phyloP scores from a whole-genome alignment of 92 coral and sea anemone species.

The Ricordea florida region DNA sequence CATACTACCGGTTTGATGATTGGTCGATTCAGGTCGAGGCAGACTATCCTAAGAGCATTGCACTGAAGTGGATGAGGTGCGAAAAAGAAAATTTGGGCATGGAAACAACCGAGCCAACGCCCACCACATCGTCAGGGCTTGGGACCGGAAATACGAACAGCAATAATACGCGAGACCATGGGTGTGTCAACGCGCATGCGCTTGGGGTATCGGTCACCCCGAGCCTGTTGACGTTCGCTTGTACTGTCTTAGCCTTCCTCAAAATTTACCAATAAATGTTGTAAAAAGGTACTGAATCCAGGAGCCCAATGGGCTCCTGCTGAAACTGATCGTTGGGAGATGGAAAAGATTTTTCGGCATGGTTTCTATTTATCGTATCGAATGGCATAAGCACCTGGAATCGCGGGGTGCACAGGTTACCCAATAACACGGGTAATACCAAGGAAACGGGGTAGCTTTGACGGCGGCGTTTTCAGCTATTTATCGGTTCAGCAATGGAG shows the following conservation, averaged over 20 bases:
- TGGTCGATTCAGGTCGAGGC: conserved; percentile 40
- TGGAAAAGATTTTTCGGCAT: too few relatives aligned
- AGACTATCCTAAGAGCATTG: conserved; percentile 64
- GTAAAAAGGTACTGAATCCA: too few relatives aligned
- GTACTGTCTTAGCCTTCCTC: conserved; percentile 6
- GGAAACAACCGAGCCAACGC: not conserved
- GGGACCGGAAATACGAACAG: not conserved
- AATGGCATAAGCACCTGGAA: too few relatives aligned
- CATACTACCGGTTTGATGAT: conserved; percentile 63
- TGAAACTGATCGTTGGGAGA: too few relatives aligned
- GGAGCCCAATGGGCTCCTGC: too few relatives aligned
- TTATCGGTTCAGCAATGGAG: too few relatives aligned
- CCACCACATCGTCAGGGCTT: conserved; percentile 5
- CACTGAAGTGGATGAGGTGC: conserved; percentile 76
- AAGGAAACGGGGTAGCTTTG: too few relatives aligned
- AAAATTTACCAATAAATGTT: too few relatives aligned
- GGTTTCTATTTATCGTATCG: too few relatives aligned
- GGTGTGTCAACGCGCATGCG: not conserved
- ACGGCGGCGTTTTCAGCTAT: too few relatives aligned
- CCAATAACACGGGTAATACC: too few relatives aligned
- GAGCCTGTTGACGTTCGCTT: conserved; percentile 33
- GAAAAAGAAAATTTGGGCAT: conserved; percentile 19
- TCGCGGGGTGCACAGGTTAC: too few relatives aligned
- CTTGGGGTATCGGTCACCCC: conserved; percentile 29
- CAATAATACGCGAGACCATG: not conserved